Evolutionary conservation across 1,140 invertebrate species (phyloP), one percentile per base, ranked within the genome.

Genomic region (Bombus superbus): DNA sequence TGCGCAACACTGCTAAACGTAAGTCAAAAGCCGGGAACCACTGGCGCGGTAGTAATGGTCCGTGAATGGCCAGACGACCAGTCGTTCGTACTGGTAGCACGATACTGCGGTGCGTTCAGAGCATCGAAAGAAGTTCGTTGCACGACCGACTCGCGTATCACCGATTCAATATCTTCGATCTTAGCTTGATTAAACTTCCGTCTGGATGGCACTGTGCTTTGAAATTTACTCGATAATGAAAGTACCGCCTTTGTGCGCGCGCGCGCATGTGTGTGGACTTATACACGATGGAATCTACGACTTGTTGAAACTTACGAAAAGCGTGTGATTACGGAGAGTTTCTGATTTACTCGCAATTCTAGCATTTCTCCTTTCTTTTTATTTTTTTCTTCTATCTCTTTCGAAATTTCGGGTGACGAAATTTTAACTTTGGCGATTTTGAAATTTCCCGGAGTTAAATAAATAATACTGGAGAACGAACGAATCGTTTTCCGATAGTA

Each of bases 31-130:
- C 71, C 71, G 62, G 38, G 80, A 79, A 62, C 59, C 53, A 40
- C 15, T 22, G 75, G 64, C 35, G 76, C 79, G 81, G 84, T 89
- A 87, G 82, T 64, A 44, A 68, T 64, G 77, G 66, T 62, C 84
- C 35, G 73, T 90, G 81, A 86, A 86, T 85, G 87, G 83, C 86
- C 84, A 81, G 85, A 83, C 82, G 79, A 81, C 76, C 77, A 35
- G 32, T 42, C 11, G 44, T n/a, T 35, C 25, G 18, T 3, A 38
- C 76, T 2, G 10, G 28, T 25, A 11, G 4, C 28, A n/a, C 18
- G 28, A 11, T 15, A 35, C n/a, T 47, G 35, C 44, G 53, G 57
- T n/a, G 47, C 78, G 79, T 57, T 66, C 68, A 11, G n/a, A 40
- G n/a, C 22, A 42, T 64, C 38, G 57, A 11, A 77, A 62, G 73